These are phyloP conservation scores for Phymorhynchus buccinoides DNA, from an alignment of 1,140 invertebrate species.

Conservation along the genomic window DNA sequence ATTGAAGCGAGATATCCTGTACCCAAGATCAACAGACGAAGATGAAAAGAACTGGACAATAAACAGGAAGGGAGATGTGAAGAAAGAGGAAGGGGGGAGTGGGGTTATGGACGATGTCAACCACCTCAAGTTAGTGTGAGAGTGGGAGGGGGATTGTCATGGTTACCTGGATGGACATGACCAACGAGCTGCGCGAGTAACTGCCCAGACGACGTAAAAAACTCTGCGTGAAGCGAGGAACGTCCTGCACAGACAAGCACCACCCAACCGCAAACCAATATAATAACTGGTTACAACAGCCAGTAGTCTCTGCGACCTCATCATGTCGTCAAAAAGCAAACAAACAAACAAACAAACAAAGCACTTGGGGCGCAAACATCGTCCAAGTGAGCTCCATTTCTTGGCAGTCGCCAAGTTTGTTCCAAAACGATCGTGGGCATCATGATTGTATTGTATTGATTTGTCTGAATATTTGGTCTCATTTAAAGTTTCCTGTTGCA, in stretches of 20 bases:
- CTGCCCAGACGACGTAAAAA: conserved; percentile 34
- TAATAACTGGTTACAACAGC: not conserved
- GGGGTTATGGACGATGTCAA: not conserved
- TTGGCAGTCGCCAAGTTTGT: too few relatives aligned
- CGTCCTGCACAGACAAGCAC: conserved; percentile 29
- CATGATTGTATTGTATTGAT: too few relatives aligned
- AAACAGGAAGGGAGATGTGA: not conserved
- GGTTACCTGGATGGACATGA: conserved; percentile 41
- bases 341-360: conserved; percentile 5
- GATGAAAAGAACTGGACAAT: not conserved
- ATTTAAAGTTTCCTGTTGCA: too few relatives aligned
- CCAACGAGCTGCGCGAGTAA: conserved; percentile 38
- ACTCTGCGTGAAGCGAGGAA: conserved; percentile 30
- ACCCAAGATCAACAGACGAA: too few relatives aligned
- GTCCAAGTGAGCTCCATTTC: too few relatives aligned
- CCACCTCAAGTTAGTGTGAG: too few relatives aligned
- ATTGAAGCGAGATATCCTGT: too few relatives aligned
- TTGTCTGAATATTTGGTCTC: too few relatives aligned
- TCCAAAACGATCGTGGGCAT: too few relatives aligned
- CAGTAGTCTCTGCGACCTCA: too few relatives aligned
- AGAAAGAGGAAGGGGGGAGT: not conserved
- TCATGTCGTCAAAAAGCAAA: not conserved
- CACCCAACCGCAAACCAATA: not conserved
- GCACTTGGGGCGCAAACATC: too few relatives aligned
- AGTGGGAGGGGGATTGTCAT: too few relatives aligned